These are phyloP conservation scores for Alca torda DNA, from an alignment of 2,797 vertebrate species.

Conservation along the genomic window DNA sequence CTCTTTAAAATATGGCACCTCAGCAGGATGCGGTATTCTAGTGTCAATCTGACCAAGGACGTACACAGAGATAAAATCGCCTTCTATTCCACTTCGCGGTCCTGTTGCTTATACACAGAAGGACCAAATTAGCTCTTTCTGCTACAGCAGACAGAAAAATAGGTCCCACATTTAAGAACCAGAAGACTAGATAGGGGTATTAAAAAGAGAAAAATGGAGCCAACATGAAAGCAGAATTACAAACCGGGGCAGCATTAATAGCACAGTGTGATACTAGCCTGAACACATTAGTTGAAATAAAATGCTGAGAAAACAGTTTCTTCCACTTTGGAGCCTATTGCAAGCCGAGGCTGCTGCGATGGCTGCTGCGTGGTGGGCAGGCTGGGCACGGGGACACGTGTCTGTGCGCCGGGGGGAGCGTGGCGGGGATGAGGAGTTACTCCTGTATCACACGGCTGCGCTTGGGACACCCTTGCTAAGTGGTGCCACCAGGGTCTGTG, in stretches of 20 bases:
- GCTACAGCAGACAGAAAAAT: conserved; percentile 33
- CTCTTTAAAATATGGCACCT: conserved; percentile 54
- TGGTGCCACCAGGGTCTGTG: not conserved
- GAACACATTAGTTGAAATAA: conserved; percentile 33
- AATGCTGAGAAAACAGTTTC: conserved; percentile 53
- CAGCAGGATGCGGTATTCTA: conserved; percentile 41
- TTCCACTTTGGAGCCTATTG: not conserved
- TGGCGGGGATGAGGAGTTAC: fast-evolving
- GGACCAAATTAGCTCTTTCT: conserved; percentile 58
- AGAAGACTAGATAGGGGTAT: conserved; percentile 9
- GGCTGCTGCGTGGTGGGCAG: not conserved
- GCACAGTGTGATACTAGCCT: conserved; percentile 10
- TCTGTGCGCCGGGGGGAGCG: fast-evolving
- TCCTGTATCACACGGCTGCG: fast-evolving
- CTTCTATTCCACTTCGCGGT: conserved; percentile 32
- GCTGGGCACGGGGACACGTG: not conserved
- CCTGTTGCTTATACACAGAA: conserved; percentile 42
- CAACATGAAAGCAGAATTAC: conserved; percentile 41
- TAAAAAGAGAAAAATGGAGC: conserved; percentile 62
- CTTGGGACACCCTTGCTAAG: not conserved
- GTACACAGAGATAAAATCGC: not conserved
- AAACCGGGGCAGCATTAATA: conserved; percentile 26
- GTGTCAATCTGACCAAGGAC: conserved; percentile 42
- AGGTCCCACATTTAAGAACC: conserved; percentile 19
- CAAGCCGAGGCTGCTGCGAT: not conserved